Conservation (phyloP, 2,797 vertebrate species). For the Champsocephalus esox region DNA sequence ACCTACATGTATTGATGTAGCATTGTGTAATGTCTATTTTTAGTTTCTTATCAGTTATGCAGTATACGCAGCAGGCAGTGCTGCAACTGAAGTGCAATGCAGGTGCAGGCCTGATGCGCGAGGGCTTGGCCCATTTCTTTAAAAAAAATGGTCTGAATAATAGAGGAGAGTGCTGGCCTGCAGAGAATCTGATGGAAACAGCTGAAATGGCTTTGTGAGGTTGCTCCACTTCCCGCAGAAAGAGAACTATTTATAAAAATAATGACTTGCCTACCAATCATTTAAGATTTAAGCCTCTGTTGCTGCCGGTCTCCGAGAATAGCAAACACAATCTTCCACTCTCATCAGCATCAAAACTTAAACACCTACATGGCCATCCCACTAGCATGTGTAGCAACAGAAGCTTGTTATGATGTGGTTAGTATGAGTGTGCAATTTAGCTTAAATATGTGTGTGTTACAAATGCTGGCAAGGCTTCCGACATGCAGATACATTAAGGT, state of each 20-base stretch:
- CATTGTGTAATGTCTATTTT: constrained; percentile 59
- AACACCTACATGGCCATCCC: constrained; percentile 40
- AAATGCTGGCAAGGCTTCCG: not conserved
- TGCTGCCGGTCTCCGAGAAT: constrained; percentile 38
- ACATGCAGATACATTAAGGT: not conserved
- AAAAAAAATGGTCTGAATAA: constrained; percentile 72
- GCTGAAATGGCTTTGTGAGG: constrained; percentile 50
- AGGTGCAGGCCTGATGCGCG: constrained; percentile 53
- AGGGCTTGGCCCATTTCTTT: constrained; percentile 66
- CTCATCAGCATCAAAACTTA: constrained; percentile 60
- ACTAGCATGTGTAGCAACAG: constrained; percentile 3
- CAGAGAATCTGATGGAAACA: constrained; percentile 61
- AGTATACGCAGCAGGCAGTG: constrained; percentile 47
- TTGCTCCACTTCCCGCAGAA: constrained; percentile 69
- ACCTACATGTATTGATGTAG: not conserved
- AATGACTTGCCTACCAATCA: constrained; percentile 51
- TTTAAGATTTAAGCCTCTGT: constrained; percentile 41
- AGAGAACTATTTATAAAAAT: constrained; percentile 68
- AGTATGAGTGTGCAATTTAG: constrained; percentile 16
- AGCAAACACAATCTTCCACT: constrained; percentile 51
- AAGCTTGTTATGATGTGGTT: constrained; percentile 3
- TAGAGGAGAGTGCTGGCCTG: constrained; percentile 71
- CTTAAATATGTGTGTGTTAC: constrained; percentile 7
- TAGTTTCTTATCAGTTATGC: constrained; percentile 49
- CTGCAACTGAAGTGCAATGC: constrained; percentile 60